Base-by-base conservation (phyloP, 2,113 vertebrate genomes). In the Pyrgilauda ruficollis region DNA sequence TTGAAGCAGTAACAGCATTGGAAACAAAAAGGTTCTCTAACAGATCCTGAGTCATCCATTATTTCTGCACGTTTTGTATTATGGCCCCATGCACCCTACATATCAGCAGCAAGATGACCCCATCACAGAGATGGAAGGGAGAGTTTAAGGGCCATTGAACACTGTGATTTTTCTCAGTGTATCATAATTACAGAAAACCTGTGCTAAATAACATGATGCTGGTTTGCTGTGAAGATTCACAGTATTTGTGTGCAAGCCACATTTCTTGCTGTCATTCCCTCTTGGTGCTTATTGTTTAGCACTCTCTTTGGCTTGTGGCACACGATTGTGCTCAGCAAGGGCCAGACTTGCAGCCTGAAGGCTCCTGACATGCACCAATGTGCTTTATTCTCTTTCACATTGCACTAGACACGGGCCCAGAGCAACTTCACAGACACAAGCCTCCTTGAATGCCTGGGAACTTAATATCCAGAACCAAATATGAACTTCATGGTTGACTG, bases 391-490 rank as follows among this genome's bases (percentile, higher is more conserved):
- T 80, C 17, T 61, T 68, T 91, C 26, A 13, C 8, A 20, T 31
- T 85, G 10, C 15, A 13, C 26, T 23, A 88, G 27, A 39, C 21
- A 23, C 21, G 26, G 23, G 14, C 35, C 59, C 35, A 90, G 37
- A 89, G n/a, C 24, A 66, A 18, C 56, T 74, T 13, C 73, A 82
- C 43, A 67, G 67, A 63, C 39, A 55, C 6, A n/a, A 77, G 7
- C 11, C 39, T 74, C 39, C 63, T 90, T 78, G 68, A 86, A 77
- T 76, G 39, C 39, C 67, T 94, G 39, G 30, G 37, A 93, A 94
- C 63, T 85, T 93, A 91, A 94, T 91, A 90, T 52, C 90, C 78
- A 95, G 93, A 95, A 63, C 24, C 63, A 80, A 90, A 92, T 90
- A 93, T 86, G 67, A 93, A 78, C 92, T 90, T 79, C 56, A 39